Conservation (phyloP, 1,140 invertebrate genomes). For the Leptinotarsa texana region DNA sequence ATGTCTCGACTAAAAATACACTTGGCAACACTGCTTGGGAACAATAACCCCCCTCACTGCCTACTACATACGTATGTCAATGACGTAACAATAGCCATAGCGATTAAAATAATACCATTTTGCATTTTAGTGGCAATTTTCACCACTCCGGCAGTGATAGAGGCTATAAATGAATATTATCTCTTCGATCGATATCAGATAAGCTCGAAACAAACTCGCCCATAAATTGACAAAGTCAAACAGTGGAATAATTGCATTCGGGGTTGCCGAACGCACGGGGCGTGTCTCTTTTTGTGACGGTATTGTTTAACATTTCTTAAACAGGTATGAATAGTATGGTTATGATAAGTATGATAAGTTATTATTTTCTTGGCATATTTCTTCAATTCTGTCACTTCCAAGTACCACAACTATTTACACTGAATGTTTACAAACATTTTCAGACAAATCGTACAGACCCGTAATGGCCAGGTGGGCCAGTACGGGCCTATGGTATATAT, state of each 20-base stretch:
- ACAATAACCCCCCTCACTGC: neutral
- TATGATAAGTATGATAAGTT: no score
- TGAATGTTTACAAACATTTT: no score
- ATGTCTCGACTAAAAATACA: neutral
- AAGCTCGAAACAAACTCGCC: neutral
- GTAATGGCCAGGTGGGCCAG: no score
- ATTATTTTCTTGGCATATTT: no score
- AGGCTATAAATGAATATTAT: neutral
- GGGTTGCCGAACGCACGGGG: neutral
- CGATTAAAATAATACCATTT: neutral
- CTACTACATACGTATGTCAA: neutral
- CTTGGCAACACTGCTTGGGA: neutral
- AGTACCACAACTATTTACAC: no score
- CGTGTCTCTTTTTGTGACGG: neutral
- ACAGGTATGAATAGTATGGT: no score
- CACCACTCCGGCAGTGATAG: neutral
- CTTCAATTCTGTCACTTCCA: no score
- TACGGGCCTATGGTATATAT: no score
- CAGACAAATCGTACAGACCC: no score
- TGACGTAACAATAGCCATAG: neutral
- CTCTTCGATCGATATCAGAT: neutral
- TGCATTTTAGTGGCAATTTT: neutral
- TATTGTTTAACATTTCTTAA: no score
- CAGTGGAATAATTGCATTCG: neutral
- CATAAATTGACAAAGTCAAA: neutral